A percentile compares a stretch with the other conserved stretches of the same genome.
phyloP scores from a whole-genome alignment of 2,797 vertebrate genomes.

The Cercopithecus diana region DNA sequence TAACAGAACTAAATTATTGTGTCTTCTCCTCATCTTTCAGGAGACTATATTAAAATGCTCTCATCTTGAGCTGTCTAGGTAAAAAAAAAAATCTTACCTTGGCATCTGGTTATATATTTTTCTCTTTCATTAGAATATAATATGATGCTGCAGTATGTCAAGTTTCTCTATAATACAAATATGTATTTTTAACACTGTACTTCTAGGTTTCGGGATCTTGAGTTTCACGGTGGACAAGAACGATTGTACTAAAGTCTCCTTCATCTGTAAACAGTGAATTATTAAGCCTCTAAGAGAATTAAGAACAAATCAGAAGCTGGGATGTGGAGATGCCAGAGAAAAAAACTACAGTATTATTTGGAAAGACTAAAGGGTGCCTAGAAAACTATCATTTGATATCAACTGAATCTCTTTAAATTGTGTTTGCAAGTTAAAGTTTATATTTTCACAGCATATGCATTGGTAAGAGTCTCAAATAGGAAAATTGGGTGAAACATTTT shows the following conservation, averaged over 20 bases:
- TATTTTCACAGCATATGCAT: neutral
- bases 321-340: neutral
- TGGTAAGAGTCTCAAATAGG: neutral
- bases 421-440: neutral
- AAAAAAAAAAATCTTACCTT: neutral
- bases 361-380: neutral
- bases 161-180: slow-evolving; percentile 25
- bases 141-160: neutral
- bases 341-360: neutral
- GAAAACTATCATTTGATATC: neutral
- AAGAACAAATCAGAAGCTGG: slow-evolving; percentile 46
- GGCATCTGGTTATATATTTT: neutral
- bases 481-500: neutral
- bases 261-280: slow-evolving; percentile 56
- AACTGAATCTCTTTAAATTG: neutral
- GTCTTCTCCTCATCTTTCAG: neutral
- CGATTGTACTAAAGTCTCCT: slow-evolving; percentile 51
- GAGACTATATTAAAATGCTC: neutral
- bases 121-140: neutral
- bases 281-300: slow-evolving; percentile 60
- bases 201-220: neutral
- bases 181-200: neutral
- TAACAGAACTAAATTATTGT: neutral
- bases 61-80: neutral
- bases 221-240: slow-evolving; percentile 54